phyloP scores from a whole-genome alignment of 2,888 invertebrate genomes.

The Chymomyza procnemis region DNA sequence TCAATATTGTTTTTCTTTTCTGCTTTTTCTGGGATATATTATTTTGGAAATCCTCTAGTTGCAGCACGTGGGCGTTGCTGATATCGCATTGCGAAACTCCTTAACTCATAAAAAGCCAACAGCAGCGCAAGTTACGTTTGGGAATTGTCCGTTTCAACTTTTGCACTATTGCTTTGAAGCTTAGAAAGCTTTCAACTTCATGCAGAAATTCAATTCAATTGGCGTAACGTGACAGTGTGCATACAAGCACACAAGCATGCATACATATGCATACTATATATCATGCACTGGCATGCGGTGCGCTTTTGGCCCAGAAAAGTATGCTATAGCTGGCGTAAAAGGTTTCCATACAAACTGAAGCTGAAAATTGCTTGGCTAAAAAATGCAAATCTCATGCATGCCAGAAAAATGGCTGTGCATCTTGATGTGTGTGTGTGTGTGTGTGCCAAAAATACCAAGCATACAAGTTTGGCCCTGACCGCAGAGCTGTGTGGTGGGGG shows the following conservation, averaged over 20 bases:
- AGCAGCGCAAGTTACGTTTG: neutral
- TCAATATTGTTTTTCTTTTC: neutral
- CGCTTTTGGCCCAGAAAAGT: constrained; percentile 58
- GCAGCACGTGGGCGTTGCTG: constrained; percentile 20
- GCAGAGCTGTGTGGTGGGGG: too few relatives aligned
- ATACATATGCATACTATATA: neutral
- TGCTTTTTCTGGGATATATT: too few relatives aligned
- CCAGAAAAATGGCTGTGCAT: constrained; percentile 9
- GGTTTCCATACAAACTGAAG: neutral
- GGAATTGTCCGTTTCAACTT: constrained; percentile 28
- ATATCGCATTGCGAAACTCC: neutral
- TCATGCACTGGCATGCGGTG: neutral
- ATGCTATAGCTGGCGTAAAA: constrained; percentile 48
- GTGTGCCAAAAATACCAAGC: constrained; percentile 52
- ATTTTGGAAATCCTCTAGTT: neutral
- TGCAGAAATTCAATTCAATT: constrained; percentile 66
- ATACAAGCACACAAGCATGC: constrained; percentile 11
- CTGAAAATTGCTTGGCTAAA: constrained; percentile 30
- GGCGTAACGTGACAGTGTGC: constrained; percentile 45
- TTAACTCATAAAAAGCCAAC: neutral
- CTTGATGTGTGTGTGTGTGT: neutral
- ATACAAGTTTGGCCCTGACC: constrained; percentile 57
- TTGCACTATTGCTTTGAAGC: constrained; percentile 36
- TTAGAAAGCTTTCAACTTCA: constrained; percentile 41
- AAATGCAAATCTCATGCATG: constrained; percentile 71